Base-by-base conservation (phyloP, 2,113 vertebrate genomes). In the Hymenochirus boettgeri region DNA sequence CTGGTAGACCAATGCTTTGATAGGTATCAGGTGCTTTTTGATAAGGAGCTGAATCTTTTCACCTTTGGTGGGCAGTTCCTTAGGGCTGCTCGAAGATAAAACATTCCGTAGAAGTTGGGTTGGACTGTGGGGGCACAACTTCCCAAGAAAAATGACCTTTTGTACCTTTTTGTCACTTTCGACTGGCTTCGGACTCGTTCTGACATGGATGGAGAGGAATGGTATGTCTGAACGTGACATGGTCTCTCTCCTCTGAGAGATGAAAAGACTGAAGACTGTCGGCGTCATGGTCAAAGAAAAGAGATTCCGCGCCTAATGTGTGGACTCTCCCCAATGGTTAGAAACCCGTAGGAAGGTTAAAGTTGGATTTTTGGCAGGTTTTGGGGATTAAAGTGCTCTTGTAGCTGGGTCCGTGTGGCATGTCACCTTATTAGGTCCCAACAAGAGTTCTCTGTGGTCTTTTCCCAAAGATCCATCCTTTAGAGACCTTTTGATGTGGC, bases 291-390 rank as follows among this genome's bases (percentile, higher is more conserved):
- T 84, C 78, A 42, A 86, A 89, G 62, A 86, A 86, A 2, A 87
- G 71, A 1, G 71, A 82, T 46, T 89, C 79, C 57, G 47, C 76
- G 82, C 29, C 61, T 55, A 17, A 83, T 80, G 3, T 70, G 79
- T 8, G 80, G 81, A 11, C 76, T 88, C 27, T 85, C 80, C 3
- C 75, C 76, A 10, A 86, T 33, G 0, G 72, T 65, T 1, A 83
- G 71, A 72, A 88, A 85, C 1, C 76, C 80, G 0, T 82, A 83
- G 0, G 74, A n/a, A n/a, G n/a, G n/a, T n/a, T n/a, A n/a, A 80
- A 0, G 73, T 83, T 2, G 75, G 61, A 87, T 69, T 77, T 85
- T 88, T 52, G 75, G 65, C 2, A 88, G 76, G 3, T 85, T 76
- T 0, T 76, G 76, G 70, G 56, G 75, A 85, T 1, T 84, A 62